These are phyloP conservation scores for Eudyptes chrysolophus DNA, from an alignment of 2,113 vertebrate species.

Conservation along the genomic window DNA sequence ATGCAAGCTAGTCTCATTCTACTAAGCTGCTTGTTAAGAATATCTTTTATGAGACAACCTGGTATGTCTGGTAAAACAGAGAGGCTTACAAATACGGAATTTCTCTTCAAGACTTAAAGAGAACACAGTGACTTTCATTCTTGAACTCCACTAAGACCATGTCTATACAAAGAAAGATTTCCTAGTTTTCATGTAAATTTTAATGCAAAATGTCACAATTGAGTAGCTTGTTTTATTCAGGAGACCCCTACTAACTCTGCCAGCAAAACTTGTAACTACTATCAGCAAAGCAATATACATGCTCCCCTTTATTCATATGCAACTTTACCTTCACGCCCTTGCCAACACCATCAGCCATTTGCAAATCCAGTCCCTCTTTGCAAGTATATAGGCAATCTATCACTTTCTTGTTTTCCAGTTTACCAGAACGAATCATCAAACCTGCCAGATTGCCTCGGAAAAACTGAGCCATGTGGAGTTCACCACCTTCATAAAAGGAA, in stretches of 20 bases:
- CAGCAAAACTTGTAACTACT: not conserved
- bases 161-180: not conserved
- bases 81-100: not conserved
- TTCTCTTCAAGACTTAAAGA: not conserved
- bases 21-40: not conserved
- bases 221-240: not conserved
- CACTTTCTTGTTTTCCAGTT: conserved; percentile 94
- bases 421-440: conserved; percentile 90
- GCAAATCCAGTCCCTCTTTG: conserved; percentile 94
- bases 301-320: rapidly evolving
- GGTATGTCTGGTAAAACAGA: not conserved
- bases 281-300: rapidly evolving
- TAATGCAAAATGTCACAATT: not conserved
- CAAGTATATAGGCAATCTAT: conserved; percentile 98
- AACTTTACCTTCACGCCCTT: conserved; percentile 87
- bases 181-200: not conserved
- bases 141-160: not conserved
- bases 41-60: not conserved
- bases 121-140: not conserved
- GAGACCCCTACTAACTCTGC: not conserved
- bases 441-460: conserved; percentile 94
- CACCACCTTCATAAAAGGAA: conserved; percentile 77
- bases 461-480: conserved; percentile 90
- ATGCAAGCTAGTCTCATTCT: not conserved
- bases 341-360: conserved; percentile 80